Percentiles rank a stretch among this genome's conserved stretches.
Evolutionary conservation across 2,113 vertebrate genomes (phyloP).

Genomic region (Megaceryle torquata): DNA sequence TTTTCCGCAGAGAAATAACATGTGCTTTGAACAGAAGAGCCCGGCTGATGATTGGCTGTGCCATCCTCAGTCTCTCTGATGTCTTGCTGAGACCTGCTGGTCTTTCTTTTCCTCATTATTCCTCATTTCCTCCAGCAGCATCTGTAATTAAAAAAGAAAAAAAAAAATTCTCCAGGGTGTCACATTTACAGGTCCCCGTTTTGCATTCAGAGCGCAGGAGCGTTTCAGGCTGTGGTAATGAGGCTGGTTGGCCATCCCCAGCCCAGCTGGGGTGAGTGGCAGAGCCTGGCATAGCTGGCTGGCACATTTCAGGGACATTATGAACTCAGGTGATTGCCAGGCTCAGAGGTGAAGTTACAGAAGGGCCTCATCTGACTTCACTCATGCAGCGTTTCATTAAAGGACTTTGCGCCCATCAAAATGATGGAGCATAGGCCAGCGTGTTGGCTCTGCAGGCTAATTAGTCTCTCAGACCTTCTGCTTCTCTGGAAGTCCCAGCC

Average conservation of each 20-base stretch:
- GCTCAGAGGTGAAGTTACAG: conserved; percentile 24
- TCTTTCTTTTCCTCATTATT: background rate
- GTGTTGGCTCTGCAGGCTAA: conserved; percentile 51
- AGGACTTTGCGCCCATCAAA: conserved; percentile 50
- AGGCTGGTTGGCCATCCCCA: background rate
- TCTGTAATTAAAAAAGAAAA: background rate
- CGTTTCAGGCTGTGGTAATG: background rate
- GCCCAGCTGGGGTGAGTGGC: conserved; percentile 19
- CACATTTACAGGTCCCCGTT: background rate
- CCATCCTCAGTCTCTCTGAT: background rate
- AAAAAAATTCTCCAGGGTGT: background rate
- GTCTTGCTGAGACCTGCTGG: background rate
- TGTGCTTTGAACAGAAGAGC: background rate
- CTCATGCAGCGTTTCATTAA: conserved; percentile 33
- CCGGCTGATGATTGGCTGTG: background rate
- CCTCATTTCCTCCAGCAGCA: background rate
- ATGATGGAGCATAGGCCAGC: conserved; percentile 57
- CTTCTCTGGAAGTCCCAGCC: conserved; percentile 69
- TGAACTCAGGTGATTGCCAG: conserved; percentile 64
- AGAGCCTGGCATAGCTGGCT: conserved; percentile 34
- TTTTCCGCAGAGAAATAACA: background rate
- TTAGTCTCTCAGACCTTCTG: conserved; percentile 76
- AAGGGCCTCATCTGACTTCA: conserved; percentile 21
- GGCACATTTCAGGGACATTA: background rate
- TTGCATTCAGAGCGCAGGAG: background rate